Evolutionary conservation across 2,888 invertebrate species (phyloP), one percentile per base, ranked within the genome.

Genomic region (Eristalis arbustorum): DNA sequence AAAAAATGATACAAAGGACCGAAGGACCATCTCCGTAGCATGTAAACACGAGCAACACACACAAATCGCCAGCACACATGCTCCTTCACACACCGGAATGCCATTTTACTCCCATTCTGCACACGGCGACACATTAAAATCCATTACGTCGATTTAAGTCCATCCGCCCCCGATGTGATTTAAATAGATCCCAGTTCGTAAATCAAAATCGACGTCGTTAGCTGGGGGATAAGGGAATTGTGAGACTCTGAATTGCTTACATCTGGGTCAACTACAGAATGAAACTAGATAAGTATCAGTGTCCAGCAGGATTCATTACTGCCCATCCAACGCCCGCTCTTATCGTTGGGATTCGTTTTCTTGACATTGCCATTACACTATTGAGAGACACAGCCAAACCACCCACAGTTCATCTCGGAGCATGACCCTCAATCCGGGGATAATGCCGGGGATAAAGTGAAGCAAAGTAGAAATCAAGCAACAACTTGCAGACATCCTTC

Each of bases 201-300:
- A 81, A 81, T 85, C 81, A 56, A 77, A 81, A 73, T 77, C 66
- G 61, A 77, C 63, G 40, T 80, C 71, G 40, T 73, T 81, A 73
- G 56, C 61, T 31, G 31, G 49, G 56, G 69, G 76, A 69, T 72
- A 34, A 42, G 37, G 61, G 72, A 34, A 63, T 80, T 62, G 61
- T 37, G 56, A 18, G 10, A 13, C 22, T n/a, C n/a, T 31, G 40
- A 69, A 61, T 61, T 68, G 49, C 49, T 49, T 49, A 49, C 18
- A 83, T 73, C 34, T 81, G 42, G 81, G 84, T 73, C 73, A 77
- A 64, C 85, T 42, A 57, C 61, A 62, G 11, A 37, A 67, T 34
- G 42, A 22, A 61, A 69, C 63, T 40, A 73, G 67, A 80, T 64
- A 72, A 68, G 42, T 62, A 72, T 59, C 42, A 31, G 61, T 59